These are phyloP conservation scores for Trichopria drosophilae DNA, from an alignment of 2,888 invertebrate genomes.

Conservation along the genomic window DNA sequence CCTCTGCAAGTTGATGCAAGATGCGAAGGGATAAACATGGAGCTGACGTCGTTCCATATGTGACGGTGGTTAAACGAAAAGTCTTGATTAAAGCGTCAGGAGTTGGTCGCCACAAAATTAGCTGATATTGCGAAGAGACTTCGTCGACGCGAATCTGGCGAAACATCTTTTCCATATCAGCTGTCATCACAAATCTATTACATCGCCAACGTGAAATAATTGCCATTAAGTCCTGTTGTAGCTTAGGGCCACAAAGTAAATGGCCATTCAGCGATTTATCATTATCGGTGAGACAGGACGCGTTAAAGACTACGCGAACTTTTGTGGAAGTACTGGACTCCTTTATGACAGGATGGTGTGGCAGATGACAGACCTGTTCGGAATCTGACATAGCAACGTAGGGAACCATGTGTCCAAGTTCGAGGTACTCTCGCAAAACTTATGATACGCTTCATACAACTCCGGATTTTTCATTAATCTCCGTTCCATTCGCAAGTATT, in stretches of 20 bases:
- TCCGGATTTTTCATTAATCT: too few species aligned
- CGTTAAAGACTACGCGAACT: conserved; percentile 21
- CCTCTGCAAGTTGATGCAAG: conserved; percentile 2
- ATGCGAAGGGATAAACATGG: conserved; percentile 6
- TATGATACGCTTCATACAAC: too few species aligned
- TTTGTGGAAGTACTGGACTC: conserved; percentile 12
- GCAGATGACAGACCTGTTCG: conserved; percentile 1
- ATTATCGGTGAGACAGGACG: conserved; percentile 12
- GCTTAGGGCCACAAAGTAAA: conserved; percentile 10
- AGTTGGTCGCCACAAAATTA: conserved; percentile 14
- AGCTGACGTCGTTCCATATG: too few species aligned
- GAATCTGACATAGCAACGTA: neutral
- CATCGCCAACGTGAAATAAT: conserved; percentile 14
- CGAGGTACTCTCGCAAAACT: neutral
- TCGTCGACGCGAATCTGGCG: conserved; percentile 7
- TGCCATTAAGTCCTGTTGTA: conserved; percentile 3
- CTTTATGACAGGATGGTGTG: conserved; percentile 14
- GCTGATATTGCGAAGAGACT: neutral
- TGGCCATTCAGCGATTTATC: conserved; percentile 18
- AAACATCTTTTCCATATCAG: conserved; percentile 19
- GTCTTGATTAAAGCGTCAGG: neutral
- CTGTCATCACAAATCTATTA: conserved; percentile 11
- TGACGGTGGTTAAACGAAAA: neutral
- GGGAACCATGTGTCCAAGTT: neutral
- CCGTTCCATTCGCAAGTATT: too few species aligned